Base-by-base conservation (phyloP, 2,888 invertebrate species). In the Bellardia bayeri region DNA sequence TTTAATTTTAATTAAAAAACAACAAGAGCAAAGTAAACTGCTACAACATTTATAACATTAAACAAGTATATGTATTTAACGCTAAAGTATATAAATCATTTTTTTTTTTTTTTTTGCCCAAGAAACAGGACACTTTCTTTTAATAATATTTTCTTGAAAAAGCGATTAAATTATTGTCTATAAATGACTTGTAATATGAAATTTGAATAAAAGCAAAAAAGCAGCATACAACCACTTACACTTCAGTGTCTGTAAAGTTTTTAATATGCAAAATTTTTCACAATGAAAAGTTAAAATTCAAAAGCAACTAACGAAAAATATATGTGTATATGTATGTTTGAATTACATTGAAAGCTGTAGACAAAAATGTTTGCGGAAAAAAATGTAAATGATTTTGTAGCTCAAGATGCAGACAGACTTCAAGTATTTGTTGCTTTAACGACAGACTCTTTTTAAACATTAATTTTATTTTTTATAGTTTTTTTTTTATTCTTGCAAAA, bases 371-470 rank as follows among this genome's bases (percentile, higher is more conserved):
- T 45, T 37, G 2, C 45, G 40, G 40, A 40, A 42, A 66, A 42
- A 68, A 69, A 69, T 45, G 2, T 58, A 11, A 16, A 49, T 23
- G 49, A 68, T 56, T 68, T 30, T 56, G 1, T 13, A 14, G 76
- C 30, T 42, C 33, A 49, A 69, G 23, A 54, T 3, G 11, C 33
- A 54, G 56, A 61, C 37, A 45, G 45, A 45, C 45, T n/a, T 42
- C 64, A 76, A 61, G 76, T 84, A 84, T 84, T 61, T 83, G 85
- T 82, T 83, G 87, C 84, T 89, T 84, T 80, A 85, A 71, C 83
- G 84, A 89, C 88, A 88, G 86, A 87, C 83, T 69, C 71, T 80
- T 71, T 88, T 88, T 61, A 54, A 87, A 85, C 88, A 69, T 87
- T 86, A 86, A 87, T 86, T 87, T 89, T 42, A 83, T 71, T 64